Evolutionary conservation across 2,888 invertebrate species (phyloP).

Genomic region (Barypeithes pellucidus): DNA sequence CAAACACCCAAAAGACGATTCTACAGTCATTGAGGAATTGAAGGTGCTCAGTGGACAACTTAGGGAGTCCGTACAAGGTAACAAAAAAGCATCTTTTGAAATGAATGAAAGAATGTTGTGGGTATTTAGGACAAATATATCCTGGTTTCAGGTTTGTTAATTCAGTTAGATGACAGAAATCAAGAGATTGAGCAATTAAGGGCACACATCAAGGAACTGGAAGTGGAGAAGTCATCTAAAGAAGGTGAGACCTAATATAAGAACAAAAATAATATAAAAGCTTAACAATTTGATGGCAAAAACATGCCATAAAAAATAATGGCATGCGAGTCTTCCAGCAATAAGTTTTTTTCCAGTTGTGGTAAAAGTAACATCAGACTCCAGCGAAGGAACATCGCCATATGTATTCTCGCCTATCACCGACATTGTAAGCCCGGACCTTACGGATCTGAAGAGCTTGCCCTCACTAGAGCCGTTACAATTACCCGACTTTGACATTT

Average conservation of each 20-base stretch:
- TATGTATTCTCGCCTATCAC: constrained; percentile 69
- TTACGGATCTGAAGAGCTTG: constrained; percentile 64
- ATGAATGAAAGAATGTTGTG: too few species aligned
- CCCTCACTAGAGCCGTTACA: constrained; percentile 76
- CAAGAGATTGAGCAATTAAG: constrained; percentile 77
- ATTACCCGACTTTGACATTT: constrained; percentile 76
- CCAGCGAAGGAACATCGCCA: constrained; percentile 68
- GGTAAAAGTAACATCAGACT: constrained; percentile 67
- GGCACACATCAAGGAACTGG: constrained; percentile 74
- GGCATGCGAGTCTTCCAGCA: too few species aligned
- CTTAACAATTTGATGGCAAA: too few species aligned
- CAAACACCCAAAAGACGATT: constrained; percentile 77
- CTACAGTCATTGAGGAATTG: constrained; percentile 79
- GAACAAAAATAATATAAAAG: too few species aligned
- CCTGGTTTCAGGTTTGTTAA: constrained; percentile 70
- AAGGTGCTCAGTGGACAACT: constrained; percentile 78
- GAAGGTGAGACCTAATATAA: constrained; percentile 58
- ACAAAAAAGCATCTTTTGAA: too few species aligned
- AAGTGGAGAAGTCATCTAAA: constrained; percentile 71
- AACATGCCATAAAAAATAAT: too few species aligned
- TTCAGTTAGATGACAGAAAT: constrained; percentile 79
- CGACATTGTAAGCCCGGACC: constrained; percentile 67
- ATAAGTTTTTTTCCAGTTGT: too few species aligned
- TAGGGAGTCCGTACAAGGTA: constrained; percentile 73
- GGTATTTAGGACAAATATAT: too few species aligned